phyloP scores from a whole-genome alignment of 2,113 vertebrate species.

The Phainopepla nitens region DNA sequence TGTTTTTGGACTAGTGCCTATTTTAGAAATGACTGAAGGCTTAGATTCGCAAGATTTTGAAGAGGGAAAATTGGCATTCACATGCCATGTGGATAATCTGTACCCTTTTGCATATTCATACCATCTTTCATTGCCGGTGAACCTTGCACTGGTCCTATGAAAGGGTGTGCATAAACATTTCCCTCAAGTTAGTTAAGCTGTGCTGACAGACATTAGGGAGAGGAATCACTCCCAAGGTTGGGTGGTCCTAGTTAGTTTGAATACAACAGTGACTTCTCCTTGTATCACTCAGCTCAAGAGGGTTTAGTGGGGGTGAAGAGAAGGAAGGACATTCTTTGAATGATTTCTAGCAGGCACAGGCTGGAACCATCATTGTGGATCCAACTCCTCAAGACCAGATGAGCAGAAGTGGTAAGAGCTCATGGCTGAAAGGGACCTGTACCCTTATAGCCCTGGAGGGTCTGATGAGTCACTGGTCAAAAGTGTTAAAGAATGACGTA shows the following conservation, averaged over 20 bases:
- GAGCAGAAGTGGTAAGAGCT: background rate
- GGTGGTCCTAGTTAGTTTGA: background rate
- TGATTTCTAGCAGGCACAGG: background rate
- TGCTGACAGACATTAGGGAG: background rate
- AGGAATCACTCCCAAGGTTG: background rate
- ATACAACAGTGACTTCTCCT: background rate
- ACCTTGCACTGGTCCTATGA: background rate
- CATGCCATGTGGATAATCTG: background rate
- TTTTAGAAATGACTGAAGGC: background rate
- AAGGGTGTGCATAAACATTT: background rate
- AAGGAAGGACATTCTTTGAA: background rate
- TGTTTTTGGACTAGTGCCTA: background rate
- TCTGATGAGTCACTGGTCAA: background rate
- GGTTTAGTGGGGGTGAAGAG: accelerated
- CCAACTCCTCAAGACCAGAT: background rate
- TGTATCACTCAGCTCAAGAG: background rate
- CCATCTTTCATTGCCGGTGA: background rate
- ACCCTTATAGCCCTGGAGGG: background rate
- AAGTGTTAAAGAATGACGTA: background rate
- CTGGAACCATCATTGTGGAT: background rate
- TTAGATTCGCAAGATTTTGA: background rate
- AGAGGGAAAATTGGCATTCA: background rate
- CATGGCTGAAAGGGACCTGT: background rate
- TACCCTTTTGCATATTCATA: background rate
- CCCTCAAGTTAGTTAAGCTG: background rate